Percentiles rank a stretch among this genome's conserved stretches.
phyloP scores from a whole-genome alignment of 2,888 invertebrate genomes.

The Stratiomys singularior region DNA sequence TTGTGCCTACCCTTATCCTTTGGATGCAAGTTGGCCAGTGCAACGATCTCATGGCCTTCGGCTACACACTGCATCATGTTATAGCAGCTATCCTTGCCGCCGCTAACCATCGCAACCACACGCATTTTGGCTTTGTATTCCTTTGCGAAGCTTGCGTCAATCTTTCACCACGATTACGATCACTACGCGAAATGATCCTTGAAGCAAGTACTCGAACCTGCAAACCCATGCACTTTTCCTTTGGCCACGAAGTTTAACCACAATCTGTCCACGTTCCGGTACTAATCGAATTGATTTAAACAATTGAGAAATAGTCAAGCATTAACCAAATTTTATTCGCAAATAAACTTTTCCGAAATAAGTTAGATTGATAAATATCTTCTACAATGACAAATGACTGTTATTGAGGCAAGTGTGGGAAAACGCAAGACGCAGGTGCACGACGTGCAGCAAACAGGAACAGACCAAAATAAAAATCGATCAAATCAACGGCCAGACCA shows the following conservation, averaged over 20 bases:
- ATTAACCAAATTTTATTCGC: neutral
- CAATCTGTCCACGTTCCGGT: neutral
- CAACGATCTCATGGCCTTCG: slow-evolving; percentile 93
- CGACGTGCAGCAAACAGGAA: slow-evolving; percentile 1
- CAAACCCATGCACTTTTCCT: slow-evolving; percentile 33
- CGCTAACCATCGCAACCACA: slow-evolving; percentile 91
- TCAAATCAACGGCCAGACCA: slow-evolving; percentile 23
- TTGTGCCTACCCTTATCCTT: slow-evolving; percentile 74
- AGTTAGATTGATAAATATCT: slow-evolving; percentile 10
- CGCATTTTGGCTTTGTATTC: slow-evolving; percentile 72
- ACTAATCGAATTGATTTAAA: neutral
- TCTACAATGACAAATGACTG: slow-evolving; percentile 18
- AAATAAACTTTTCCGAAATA: neutral
- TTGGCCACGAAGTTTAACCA: neutral
- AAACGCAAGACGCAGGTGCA: slow-evolving; percentile 37
- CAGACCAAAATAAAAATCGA: slow-evolving; percentile 41
- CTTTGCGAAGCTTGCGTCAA: neutral
- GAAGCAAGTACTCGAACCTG: neutral
- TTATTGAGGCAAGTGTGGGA: slow-evolving; percentile 7
- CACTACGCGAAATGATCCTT: slow-evolving; percentile 25
- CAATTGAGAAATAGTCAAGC: neutral
- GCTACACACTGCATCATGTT: slow-evolving; percentile 98
- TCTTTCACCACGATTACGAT: neutral
- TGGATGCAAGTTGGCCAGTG: slow-evolving; percentile 94
- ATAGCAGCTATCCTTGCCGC: slow-evolving; percentile 99